Conservation (phyloP, 2,888 invertebrate species). For the Gryllus longicercus region DNA sequence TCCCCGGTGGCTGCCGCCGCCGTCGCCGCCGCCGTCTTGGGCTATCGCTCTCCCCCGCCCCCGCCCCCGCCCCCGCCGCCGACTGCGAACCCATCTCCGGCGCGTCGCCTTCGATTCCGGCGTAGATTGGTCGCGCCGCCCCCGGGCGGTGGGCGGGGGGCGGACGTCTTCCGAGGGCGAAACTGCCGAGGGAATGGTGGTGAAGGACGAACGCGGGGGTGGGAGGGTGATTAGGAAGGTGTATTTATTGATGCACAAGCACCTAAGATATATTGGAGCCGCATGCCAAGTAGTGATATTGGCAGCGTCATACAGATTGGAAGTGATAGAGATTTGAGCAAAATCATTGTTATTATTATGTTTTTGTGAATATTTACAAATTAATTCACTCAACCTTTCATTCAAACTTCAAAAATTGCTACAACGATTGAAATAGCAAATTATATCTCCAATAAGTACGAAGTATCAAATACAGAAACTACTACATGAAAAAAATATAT, state of each 20-base stretch:
- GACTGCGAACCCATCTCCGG: conserved; percentile 26
- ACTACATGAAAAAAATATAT: too few species aligned
- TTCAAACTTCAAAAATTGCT: too few species aligned
- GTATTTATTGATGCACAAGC: not conserved
- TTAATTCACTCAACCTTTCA: too few species aligned
- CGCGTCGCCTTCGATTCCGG: conserved; percentile 32
- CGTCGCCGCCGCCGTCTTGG: conserved; percentile 29
- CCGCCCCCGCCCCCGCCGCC: not conserved
- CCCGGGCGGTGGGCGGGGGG: not conserved
- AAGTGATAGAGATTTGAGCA: too few species aligned
- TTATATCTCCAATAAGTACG: too few species aligned
- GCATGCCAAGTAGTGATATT: not conserved
- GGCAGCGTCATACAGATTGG: too few species aligned
- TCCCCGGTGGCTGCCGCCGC: conserved; percentile 20
- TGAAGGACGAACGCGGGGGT: not conserved
- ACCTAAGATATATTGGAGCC: not conserved
- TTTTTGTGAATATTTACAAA: too few species aligned
- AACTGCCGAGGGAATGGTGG: too few species aligned
- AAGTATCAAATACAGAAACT: too few species aligned
- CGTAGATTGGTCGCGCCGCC: conserved; percentile 29
- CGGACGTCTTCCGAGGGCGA: too few species aligned
- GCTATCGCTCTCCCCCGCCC: conserved; percentile 29
- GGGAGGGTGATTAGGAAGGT: not conserved
- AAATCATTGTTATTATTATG: too few species aligned
- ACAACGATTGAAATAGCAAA: too few species aligned